Base-by-base conservation (phyloP, 2,797 vertebrate genomes). In the Xerus rutilus region DNA sequence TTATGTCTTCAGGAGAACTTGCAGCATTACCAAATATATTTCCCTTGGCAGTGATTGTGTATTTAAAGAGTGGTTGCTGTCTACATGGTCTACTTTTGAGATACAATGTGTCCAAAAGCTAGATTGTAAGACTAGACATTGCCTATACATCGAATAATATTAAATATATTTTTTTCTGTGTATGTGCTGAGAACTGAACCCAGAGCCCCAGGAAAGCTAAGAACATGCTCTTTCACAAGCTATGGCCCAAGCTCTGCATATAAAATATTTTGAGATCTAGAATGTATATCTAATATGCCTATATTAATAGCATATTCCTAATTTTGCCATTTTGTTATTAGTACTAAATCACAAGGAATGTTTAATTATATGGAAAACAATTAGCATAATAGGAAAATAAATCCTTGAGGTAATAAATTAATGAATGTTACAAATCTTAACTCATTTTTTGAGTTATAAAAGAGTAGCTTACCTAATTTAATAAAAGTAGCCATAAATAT, bases 391-490 rank as follows among this genome's bases (percentile, higher is more conserved):
- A 94, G 73, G n/a, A 23, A 47, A 94, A 94, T 0, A 28, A 15
- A 81, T 86, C 91, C 59, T 47, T 95, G 82, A 7, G 64, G 39
- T 73, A 96, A 69, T 30, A 49, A 93, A 54, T 73, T 83, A 94
- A 64, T 8, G 32, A 0, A 59, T 74, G 35, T 65, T 4, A 3
- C 15, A 18, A 79, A 79, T 95, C 81, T 32, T 35, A 76, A 69
- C 30, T 0, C 0, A 54, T 96, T 23, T 96, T 86, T 17, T 0
- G 70, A 92, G 49, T 89, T 84, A 82, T 74, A 72, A 69, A 88
- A 85, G 59, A 7, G 85, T 7, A 94, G 49, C 45, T 15, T 43
- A 76, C 32, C 92, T 93, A 82, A 96, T 95, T 97, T 86, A 95
- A 84, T 47, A 90, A 88, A 96, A 84, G 49, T n/a, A 35, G 96